Percentiles rank a stretch among this genome's conserved stretches.
These are phyloP conservation scores for Caenorhabditis sp. DNA, from an alignment of 2,888 invertebrate species.

Conservation along the genomic window DNA sequence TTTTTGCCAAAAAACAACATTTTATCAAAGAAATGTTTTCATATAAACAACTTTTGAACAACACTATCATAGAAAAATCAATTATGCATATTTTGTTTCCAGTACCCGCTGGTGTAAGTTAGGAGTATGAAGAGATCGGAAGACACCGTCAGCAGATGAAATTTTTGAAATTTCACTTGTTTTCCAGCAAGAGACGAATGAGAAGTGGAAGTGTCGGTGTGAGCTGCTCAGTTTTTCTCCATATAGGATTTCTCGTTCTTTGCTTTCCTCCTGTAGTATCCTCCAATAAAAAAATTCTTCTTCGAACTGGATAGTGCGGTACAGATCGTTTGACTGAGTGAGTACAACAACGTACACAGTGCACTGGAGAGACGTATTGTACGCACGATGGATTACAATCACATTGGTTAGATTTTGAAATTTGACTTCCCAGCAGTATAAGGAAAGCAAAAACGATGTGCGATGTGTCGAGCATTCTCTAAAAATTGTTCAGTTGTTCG, in stretches of 20 bases:
- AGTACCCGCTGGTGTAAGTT: not conserved
- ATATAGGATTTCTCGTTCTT: not conserved
- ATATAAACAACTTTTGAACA: no score
- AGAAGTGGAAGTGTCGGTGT: constrained; percentile 13
- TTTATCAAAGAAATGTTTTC: no score
- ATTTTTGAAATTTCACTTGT: not conserved
- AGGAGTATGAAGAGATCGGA: not conserved
- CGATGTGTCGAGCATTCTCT: constrained; percentile 8
- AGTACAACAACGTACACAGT: constrained; percentile 77
- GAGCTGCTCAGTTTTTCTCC: not conserved
- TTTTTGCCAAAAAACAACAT: no score
- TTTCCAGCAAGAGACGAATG: constrained; percentile 13
- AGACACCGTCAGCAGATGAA: no score
- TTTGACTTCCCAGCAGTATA: constrained; percentile 25
- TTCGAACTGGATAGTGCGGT: constrained; percentile 2
- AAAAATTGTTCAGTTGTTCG: not conserved
- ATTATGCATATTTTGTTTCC: not conserved
- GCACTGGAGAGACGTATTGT: constrained; percentile 65
- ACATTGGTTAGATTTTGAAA: constrained; percentile 54
- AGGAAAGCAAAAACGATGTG: constrained; percentile 4
- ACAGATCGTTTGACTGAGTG: constrained; percentile 74
- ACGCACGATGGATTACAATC: constrained; percentile 75
- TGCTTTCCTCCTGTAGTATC: not conserved
- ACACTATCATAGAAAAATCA: no score
- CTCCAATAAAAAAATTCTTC: constrained; percentile 11